Evolutionary conservation across 2,888 invertebrate species (phyloP).

Genomic region (Rhabditoides inermis): DNA sequence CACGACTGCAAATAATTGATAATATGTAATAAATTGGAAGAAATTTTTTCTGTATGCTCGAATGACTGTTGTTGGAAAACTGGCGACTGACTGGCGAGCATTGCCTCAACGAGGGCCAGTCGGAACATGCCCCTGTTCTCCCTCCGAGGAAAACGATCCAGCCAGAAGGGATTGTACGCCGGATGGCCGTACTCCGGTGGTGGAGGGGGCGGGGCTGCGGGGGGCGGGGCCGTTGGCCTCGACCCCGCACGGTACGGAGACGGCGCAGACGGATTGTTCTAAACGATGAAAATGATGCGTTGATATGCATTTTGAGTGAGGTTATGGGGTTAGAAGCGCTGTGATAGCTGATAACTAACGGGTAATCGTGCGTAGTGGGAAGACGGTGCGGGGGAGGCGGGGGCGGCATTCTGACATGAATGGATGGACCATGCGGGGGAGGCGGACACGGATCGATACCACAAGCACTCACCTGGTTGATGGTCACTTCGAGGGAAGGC

Average conservation of each 20-base stretch:
- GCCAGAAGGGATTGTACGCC: slow-evolving; percentile 38
- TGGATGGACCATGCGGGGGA: slow-evolving; percentile 38
- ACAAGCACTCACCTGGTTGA: slow-evolving; percentile 39
- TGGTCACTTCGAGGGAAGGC: slow-evolving; percentile 42
- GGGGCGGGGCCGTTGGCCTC: slow-evolving; percentile 9
- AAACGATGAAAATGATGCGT: no score
- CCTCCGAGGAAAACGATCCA: slow-evolving; percentile 41
- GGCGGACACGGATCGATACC: slow-evolving; percentile 34
- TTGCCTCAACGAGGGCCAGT: slow-evolving; percentile 37
- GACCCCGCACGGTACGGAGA: not conserved
- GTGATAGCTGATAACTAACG: no score
- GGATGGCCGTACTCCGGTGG: slow-evolving; percentile 24
- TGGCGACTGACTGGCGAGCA: slow-evolving; percentile 37
- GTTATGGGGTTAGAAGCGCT: no score
- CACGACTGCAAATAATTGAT: slow-evolving; percentile 21
- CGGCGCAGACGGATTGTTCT: not conserved
- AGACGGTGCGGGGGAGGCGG: slow-evolving; percentile 14
- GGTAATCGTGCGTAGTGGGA: slow-evolving; percentile 5
- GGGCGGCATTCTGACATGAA: slow-evolving; percentile 7
- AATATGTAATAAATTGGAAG: not conserved
- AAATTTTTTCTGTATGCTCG: not conserved
- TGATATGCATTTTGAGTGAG: no score
- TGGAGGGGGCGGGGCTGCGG: slow-evolving; percentile 25
- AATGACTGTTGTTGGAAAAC: not conserved
- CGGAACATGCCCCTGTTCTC: slow-evolving; percentile 49